phyloP scores from a whole-genome alignment of 2,888 invertebrate species.

The Iselma pallidipennis region DNA sequence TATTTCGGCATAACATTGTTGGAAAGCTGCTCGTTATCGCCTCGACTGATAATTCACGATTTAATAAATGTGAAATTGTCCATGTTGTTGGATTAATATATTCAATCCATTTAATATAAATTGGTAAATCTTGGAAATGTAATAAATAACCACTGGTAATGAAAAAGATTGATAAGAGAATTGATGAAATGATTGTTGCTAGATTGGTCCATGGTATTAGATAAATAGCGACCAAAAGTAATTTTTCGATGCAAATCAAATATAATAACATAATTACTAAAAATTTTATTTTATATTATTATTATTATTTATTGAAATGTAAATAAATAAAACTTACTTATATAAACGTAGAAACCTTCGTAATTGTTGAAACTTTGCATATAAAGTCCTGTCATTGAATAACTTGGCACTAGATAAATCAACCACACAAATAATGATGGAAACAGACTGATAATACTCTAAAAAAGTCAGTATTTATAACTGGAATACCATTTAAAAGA shows the following conservation, averaged over 20 bases:
- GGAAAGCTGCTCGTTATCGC: slow-evolving; percentile 63
- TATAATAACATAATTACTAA: slow-evolving; percentile 74
- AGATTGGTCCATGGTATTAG: slow-evolving; percentile 68
- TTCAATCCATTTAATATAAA: slow-evolving; percentile 68
- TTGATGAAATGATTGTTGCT: slow-evolving; percentile 63
- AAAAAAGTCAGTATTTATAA: slow-evolving; percentile 37
- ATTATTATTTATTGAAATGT: slow-evolving; percentile 9
- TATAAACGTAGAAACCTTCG: slow-evolving; percentile 72
- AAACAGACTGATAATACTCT: slow-evolving; percentile 79
- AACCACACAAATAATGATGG: slow-evolving; percentile 80
- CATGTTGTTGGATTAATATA: slow-evolving; percentile 74
- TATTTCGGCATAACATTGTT: slow-evolving; percentile 67
- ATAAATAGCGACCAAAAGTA: slow-evolving; percentile 70
- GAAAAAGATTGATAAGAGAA: slow-evolving; percentile 64
- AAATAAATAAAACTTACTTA: slow-evolving; percentile 61
- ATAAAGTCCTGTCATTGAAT: slow-evolving; percentile 85
- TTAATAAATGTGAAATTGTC: slow-evolving; percentile 69
- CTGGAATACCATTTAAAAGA: too few relatives aligned
- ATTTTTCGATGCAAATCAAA: slow-evolving; percentile 69
- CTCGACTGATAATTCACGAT: slow-evolving; percentile 67
- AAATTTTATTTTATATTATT: slow-evolving; percentile 27
- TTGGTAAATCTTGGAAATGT: slow-evolving; percentile 69
- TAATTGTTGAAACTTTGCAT: slow-evolving; percentile 68
- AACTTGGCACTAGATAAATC: slow-evolving; percentile 85
- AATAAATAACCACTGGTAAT: slow-evolving; percentile 71